Percentiles rank a stretch among this genome's conserved stretches.
phyloP scores from a whole-genome alignment of 2,888 invertebrate species.

The Caenorhabditis drosophilae region DNA sequence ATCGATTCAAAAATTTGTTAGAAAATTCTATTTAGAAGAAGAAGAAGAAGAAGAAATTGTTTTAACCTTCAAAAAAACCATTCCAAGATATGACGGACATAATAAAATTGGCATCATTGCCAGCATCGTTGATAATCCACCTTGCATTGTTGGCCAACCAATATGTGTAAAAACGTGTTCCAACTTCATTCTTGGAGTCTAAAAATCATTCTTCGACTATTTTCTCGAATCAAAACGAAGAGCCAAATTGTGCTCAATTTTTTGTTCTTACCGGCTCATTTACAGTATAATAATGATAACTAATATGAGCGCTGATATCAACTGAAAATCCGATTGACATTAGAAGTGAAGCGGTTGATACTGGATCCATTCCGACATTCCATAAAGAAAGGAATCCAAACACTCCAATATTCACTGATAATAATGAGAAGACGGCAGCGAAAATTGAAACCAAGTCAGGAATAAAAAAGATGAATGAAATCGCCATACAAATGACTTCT shows the following conservation, averaged over 20 bases:
- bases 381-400: conserved; percentile 56
- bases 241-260: no score
- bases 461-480: conserved; percentile 51
- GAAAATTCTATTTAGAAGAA: no score
- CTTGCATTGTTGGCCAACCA: conserved; percentile 60
- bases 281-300: conserved; percentile 57
- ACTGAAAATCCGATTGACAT: conserved; percentile 62
- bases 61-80: conserved; percentile 52
- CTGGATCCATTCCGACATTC: conserved; percentile 57
- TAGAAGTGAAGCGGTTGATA: conserved; percentile 52
- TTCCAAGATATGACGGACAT: conserved; percentile 45
- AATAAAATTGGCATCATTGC: conserved; percentile 53
- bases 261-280: conserved; percentile 44
- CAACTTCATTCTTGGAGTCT: conserved; percentile 44
- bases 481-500: conserved; percentile 55
- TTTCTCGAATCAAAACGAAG: not conserved
- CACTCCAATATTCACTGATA: conserved; percentile 57
- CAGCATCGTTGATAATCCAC: conserved; percentile 48
- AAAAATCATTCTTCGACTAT: conserved; percentile 17
- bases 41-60: not conserved
- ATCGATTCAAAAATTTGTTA: not conserved
- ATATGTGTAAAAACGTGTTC: conserved; percentile 46
- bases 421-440: conserved; percentile 49
- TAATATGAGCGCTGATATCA: conserved; percentile 60
- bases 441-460: conserved; percentile 52